These are phyloP conservation scores for Torymus texanus DNA, from an alignment of 2,888 invertebrate species.

Conservation along the genomic window DNA sequence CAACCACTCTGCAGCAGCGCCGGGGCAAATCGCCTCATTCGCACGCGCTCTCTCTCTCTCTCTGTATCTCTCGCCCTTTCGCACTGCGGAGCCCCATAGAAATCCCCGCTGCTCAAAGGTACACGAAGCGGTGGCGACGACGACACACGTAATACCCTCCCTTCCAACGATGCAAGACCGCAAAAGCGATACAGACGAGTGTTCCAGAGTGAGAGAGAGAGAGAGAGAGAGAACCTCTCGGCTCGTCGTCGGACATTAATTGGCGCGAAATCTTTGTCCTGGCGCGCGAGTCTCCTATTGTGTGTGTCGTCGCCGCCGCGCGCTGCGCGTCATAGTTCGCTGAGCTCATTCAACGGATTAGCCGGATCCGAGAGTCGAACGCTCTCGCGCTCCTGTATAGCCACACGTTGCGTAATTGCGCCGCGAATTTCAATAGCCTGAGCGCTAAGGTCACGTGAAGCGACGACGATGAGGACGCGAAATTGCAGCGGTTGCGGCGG, in stretches of 20 bases:
- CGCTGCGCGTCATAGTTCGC: constrained; percentile 69
- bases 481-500: constrained; percentile 5
- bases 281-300: constrained; percentile 66
- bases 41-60: no score
- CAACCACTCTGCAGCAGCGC: no score
- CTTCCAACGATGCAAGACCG: constrained; percentile 40
- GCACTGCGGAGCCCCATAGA: constrained; percentile 1
- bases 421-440: constrained; percentile 68
- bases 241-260: constrained; percentile 72
- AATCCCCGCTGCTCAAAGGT: constrained; percentile 11
- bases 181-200: constrained; percentile 34
- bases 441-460: constrained; percentile 36
- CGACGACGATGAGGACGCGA: neutral
- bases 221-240: neutral
- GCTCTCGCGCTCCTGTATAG: constrained; percentile 44
- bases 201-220: neutral
- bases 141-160: constrained; percentile 4
- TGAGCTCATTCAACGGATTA: constrained; percentile 72
- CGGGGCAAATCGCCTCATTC: no score
- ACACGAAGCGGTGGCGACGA: neutral
- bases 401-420: constrained; percentile 68
- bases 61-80: no score
- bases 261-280: constrained; percentile 74
- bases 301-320: constrained; percentile 59
- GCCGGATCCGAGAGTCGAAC: constrained; percentile 68